Evolutionary conservation across 2,888 invertebrate genomes (phyloP).

Genomic region (Malacosoma neustria): DNA sequence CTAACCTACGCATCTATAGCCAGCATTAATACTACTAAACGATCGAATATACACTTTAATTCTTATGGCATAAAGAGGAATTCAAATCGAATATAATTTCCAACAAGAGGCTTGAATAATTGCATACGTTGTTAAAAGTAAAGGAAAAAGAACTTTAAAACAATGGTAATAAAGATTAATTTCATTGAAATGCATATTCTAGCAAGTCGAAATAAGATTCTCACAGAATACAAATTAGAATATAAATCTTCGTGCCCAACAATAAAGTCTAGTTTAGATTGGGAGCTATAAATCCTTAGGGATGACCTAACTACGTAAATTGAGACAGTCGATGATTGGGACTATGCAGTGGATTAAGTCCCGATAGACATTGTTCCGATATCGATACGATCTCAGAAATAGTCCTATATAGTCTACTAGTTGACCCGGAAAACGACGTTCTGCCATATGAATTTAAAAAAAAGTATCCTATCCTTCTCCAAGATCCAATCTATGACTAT

Average conservation of each 20-base stretch:
- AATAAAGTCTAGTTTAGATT: neutral
- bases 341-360: neutral
- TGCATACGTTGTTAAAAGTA: neutral
- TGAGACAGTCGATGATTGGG: neutral
- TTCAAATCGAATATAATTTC: no score
- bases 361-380: neutral
- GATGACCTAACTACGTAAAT: neutral
- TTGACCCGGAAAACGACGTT: no score
- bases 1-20: no score
- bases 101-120: neutral
- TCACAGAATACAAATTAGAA: neutral
- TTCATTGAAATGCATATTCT: neutral
- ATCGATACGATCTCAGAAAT: neutral
- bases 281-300: neutral
- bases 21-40: no score
- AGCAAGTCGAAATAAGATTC: neutral
- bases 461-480: no score
- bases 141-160: neutral
- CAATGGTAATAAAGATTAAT: neutral
- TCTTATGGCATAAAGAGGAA: no score
- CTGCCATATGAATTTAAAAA: no score
- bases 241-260: neutral
- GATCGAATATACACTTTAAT: no score
- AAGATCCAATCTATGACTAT: no score
- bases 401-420: no score